phyloP scores from a whole-genome alignment of 2,888 invertebrate species.

The Andrena fulva region DNA sequence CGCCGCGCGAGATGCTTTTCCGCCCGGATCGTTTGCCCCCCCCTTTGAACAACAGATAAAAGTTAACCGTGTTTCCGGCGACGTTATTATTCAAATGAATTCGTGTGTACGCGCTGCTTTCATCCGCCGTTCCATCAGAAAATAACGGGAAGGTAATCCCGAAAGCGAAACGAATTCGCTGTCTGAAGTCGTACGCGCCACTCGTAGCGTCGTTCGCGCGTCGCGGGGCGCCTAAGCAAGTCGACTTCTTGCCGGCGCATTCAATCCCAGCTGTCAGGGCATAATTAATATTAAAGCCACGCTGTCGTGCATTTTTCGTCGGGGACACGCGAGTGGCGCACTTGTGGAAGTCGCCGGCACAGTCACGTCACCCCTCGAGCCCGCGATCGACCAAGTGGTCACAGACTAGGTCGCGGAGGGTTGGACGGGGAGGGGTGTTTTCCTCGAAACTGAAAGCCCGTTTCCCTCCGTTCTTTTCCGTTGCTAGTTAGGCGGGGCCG shows the following conservation, averaged over 20 bases:
- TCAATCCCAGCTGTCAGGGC: too few species aligned
- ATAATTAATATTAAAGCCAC: conserved; percentile 23
- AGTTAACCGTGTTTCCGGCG: background rate
- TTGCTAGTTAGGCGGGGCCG: background rate
- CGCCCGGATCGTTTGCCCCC: conserved; percentile 11
- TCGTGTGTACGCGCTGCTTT: background rate
- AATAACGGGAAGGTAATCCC: background rate
- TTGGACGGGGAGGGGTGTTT: conserved; percentile 18
- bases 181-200: too few species aligned
- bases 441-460: background rate
- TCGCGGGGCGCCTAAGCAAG: too few species aligned
- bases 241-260: background rate
- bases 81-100: background rate
- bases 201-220: too few species aligned
- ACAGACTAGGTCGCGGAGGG: conserved; percentile 33
- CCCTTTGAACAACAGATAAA: background rate
- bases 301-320: background rate
- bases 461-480: background rate
- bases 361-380: conserved; percentile 8
- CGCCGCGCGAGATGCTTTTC: background rate
- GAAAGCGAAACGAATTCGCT: too few species aligned
- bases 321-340: background rate
- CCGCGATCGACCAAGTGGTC: conserved; percentile 2
- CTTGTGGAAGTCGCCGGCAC: conserved; percentile 2
- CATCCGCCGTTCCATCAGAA: background rate